Conservation (phyloP, 2,888 invertebrate genomes). For the Boloria euphrosyne region DNA sequence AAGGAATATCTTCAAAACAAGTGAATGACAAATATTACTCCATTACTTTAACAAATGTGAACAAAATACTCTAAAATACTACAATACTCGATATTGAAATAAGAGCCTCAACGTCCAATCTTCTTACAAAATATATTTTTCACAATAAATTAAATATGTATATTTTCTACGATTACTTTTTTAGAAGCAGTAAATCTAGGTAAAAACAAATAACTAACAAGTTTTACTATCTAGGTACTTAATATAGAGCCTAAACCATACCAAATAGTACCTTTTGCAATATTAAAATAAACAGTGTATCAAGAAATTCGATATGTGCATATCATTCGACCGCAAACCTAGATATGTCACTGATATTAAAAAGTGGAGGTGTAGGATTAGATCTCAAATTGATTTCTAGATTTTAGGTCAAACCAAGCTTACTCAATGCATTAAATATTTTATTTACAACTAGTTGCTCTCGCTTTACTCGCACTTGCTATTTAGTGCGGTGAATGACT, state of each 20-base stretch:
- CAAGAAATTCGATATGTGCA: constrained; percentile 7
- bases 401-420: constrained; percentile 8
- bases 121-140: no score
- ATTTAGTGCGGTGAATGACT: no score
- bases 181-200: no score
- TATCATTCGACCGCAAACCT: constrained; percentile 13
- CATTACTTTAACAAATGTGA: neutral
- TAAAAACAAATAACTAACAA: no score
- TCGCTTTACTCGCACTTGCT: neutral
- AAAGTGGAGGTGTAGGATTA: constrained; percentile 7
- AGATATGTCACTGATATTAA: constrained; percentile 5
- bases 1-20: neutral
- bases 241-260: no score
- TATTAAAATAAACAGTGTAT: neutral
- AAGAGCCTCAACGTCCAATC: no score
- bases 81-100: no score
- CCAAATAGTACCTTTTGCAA: no score
- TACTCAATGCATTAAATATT: constrained; percentile 7
- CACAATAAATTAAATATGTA: no score
- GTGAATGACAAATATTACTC: neutral
- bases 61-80: no score
- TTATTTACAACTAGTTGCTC: neutral
- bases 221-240: no score
- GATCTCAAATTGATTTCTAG: constrained; percentile 7
- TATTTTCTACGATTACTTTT: no score